These are phyloP conservation scores for Mythimna pallens DNA, from an alignment of 2,888 invertebrate species.

Conservation along the genomic window DNA sequence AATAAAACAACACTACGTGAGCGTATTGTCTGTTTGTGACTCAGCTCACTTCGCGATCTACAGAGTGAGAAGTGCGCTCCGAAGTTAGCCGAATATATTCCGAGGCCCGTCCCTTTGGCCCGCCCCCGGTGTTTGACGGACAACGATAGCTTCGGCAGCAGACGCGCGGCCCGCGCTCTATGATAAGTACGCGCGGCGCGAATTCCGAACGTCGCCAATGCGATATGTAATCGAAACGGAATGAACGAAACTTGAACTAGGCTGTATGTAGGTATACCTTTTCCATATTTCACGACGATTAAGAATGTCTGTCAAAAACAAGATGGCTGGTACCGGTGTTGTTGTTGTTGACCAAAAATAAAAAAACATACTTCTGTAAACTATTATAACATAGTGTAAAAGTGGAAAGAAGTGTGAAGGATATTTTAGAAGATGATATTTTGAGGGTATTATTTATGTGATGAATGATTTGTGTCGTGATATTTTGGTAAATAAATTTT, in stretches of 20 bases:
- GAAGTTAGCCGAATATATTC: slow-evolving; percentile 78
- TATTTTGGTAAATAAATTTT: slow-evolving; percentile 81
- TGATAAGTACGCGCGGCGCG: slow-evolving; percentile 82
- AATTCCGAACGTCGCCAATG: slow-evolving; percentile 73
- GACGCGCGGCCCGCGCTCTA: slow-evolving; percentile 82
- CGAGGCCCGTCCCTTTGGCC: slow-evolving; percentile 78
- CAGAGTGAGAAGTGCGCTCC: slow-evolving; percentile 74
- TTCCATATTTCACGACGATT: slow-evolving; percentile 40
- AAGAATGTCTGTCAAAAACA: slow-evolving; percentile 47
- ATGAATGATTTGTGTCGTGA: slow-evolving; percentile 77
- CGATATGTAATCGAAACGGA: slow-evolving; percentile 72
- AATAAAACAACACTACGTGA: slow-evolving; percentile 59
- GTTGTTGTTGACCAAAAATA: slow-evolving; percentile 10
- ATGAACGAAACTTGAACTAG: slow-evolving; percentile 68
- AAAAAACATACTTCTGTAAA: slow-evolving; percentile 32
- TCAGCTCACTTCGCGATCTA: slow-evolving; percentile 83
- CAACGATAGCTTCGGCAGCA: slow-evolving; percentile 75
- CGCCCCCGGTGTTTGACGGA: slow-evolving; percentile 80
- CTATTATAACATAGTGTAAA: slow-evolving; percentile 53
- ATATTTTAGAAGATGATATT: slow-evolving; percentile 53
- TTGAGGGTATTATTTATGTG: slow-evolving; percentile 68
- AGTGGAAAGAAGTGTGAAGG: slow-evolving; percentile 58
- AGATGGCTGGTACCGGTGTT: slow-evolving; percentile 49
- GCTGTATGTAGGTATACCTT: slow-evolving; percentile 69
- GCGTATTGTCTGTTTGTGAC: slow-evolving; percentile 75